phyloP scores from a whole-genome alignment of 1,140 invertebrate species.

The Octopus sinensis region DNA sequence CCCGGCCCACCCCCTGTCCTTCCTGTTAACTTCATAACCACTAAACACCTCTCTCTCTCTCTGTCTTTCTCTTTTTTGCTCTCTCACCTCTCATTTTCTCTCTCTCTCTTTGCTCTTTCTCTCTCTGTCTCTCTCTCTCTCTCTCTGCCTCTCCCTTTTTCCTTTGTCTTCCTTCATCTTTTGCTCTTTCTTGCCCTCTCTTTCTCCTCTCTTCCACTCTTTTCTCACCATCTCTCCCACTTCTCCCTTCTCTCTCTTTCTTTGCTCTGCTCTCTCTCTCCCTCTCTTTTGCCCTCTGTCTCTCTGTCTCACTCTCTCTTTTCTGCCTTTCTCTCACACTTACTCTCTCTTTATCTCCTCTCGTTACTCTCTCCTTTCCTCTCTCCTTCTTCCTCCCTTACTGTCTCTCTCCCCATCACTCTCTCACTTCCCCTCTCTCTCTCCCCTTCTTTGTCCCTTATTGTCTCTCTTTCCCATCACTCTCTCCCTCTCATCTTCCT shows the following conservation, averaged over 20 bases:
- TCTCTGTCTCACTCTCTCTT: background rate
- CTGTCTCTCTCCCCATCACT: background rate
- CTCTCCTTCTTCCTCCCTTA: background rate
- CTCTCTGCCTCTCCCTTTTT: background rate
- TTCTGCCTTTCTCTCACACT: background rate
- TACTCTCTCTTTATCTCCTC: background rate
- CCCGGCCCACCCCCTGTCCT: background rate
- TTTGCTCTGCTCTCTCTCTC: background rate
- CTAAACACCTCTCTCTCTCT: background rate
- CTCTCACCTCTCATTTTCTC: background rate
- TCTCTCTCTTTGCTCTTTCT: background rate
- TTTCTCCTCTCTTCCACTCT: background rate
- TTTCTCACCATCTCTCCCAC: background rate
- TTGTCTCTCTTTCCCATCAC: background rate
- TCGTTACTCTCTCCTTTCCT: background rate
- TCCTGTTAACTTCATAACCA: background rate
- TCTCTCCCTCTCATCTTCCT: background rate
- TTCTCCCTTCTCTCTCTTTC: background rate
- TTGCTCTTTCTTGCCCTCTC: background rate
- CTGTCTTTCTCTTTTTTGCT: background rate
- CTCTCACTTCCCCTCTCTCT: background rate
- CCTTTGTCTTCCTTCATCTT: background rate
- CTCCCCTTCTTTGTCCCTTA: background rate
- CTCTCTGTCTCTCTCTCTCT: background rate
- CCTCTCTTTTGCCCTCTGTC: background rate